Evolutionary conservation across 2,888 invertebrate species (phyloP), one percentile per base, ranked within the genome.

Genomic region (Pseudanteris insignis): DNA sequence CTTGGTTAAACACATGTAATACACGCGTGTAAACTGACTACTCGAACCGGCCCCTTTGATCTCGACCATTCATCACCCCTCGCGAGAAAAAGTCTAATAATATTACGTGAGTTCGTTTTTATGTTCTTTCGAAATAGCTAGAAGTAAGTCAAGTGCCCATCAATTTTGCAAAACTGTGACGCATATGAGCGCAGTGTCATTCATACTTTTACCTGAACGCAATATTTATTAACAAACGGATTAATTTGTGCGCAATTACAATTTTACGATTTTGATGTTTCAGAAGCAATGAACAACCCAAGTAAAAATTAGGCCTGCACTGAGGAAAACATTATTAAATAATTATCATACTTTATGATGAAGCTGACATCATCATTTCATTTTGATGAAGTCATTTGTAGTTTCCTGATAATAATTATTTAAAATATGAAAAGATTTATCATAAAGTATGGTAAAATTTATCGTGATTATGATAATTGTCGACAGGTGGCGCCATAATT

Each of bases 1-100:
- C 66, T 65, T 63, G 58, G 63, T 69, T 65, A 70, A 73, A 75
- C 76, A 72, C 73, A 71, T 79, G 78, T 79, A 79, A 71, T 78
- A 79, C 78, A 79, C 72, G 79, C 77, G 77, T 76, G 79, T 77
- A 79, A 78, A 78, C 72, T 72, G 74, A 75, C 70, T 74, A 70
- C 70, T 70, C 66, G 66, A 64, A 71, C 68, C 74, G 76, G 73
- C 50, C 48, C 64, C 76, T 79, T 79, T 79, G 78, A 79, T 78
- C 78, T 76, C 64, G 40, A 59, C 70, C 75, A 77, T 79, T 79
- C 78, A 79, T 79, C 79, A 79, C 71, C 69, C 72, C 71, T 67
- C 68, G 72, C 69, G 70, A 75, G 74, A 77, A 76, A 76, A 76
- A 73, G 73, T 73, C 75, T 75, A 76, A 76, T 76, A 77, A 77